Evolutionary conservation across 2,888 invertebrate species (phyloP).

Genomic region (Lacanobia wlatinum): DNA sequence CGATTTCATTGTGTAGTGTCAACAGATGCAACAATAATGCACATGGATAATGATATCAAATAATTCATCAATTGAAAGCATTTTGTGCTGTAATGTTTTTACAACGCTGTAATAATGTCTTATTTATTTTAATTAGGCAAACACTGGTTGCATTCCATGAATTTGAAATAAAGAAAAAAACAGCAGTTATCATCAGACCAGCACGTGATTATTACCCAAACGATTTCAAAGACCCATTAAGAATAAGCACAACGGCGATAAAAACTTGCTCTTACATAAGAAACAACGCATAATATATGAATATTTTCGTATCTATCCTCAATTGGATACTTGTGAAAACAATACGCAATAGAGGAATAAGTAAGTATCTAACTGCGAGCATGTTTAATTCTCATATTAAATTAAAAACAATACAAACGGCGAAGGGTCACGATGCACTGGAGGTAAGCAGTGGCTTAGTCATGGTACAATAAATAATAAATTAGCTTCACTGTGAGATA

Average conservation of each 20-base stretch:
- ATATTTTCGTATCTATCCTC: slow-evolving; percentile 33
- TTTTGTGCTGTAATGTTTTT: slow-evolving; percentile 11
- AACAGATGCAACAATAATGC: slow-evolving; percentile 52
- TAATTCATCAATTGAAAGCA: background rate
- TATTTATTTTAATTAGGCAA: slow-evolving; percentile 29
- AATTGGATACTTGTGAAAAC: slow-evolving; percentile 40
- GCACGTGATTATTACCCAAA: slow-evolving; percentile 55
- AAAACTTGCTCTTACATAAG: slow-evolving; percentile 33
- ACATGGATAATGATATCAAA: slow-evolving; percentile 16
- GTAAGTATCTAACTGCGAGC: background rate
- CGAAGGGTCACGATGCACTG: slow-evolving; percentile 37
- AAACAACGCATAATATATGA: slow-evolving; percentile 27
- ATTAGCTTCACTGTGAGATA: slow-evolving; percentile 47
- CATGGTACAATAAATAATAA: slow-evolving; percentile 44
- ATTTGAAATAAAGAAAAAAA: background rate
- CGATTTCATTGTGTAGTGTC: slow-evolving; percentile 71
- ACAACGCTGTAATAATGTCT: slow-evolving; percentile 1
- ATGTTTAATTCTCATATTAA: slow-evolving; percentile 31
- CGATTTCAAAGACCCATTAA: slow-evolving; percentile 37
- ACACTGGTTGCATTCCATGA: slow-evolving; percentile 12
- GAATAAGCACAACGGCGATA: slow-evolving; percentile 33
- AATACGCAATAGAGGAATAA: slow-evolving; percentile 28
- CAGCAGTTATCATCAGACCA: slow-evolving; percentile 25
- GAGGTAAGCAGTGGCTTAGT: slow-evolving; percentile 51
- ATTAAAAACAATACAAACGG: slow-evolving; percentile 31